Evolutionary conservation across 2,113 vertebrate genomes (phyloP), one percentile per base, ranked within the genome.

Genomic region (Nannobrachium achirus): DNA sequence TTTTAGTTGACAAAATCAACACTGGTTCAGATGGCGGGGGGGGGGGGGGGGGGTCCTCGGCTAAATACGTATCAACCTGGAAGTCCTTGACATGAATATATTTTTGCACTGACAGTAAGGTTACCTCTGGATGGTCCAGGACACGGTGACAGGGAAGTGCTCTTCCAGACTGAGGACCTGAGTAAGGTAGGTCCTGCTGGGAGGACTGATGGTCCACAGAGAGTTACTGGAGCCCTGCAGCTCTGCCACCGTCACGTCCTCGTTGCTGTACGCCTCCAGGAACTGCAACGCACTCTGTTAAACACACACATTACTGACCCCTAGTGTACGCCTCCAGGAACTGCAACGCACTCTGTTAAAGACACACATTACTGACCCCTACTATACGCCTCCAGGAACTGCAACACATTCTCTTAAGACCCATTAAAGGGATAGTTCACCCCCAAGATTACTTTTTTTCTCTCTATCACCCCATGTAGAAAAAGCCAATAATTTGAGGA

Each of bases 161-260:
- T 58, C 14, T 8, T 85, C 71, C 41, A 78, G 80, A 55, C 41
- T 16, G 2, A 85, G 74, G 1, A 85, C 74, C 58, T 85, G 74
- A 40, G 68, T 75, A 45, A 85, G 65, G 69, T 85, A 85, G 40
- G 50, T 10, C 42, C 83, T 66, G 63, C 83, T 85, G 62, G 80
- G 83, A 6, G 80, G 83, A 10, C 83, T 85, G 74, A 85, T 85
- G 63, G 83, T 85, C 83, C 83, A 85, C 33, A 85, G 71, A 15
- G 83, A 82, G 69, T 85, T 85, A 2, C 83, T 85, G 71, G 76
- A 80, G 49, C 83, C 83, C 66, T 80, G 79, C 52, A 85, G 55
- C 62, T 78, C 77, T 0, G 83, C 83, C 49, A 82, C 41, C 0
- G 80, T 78, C 45, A 82, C 83, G 0, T 85, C 83, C 42, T 82